These are phyloP conservation scores for Aphyosemion australe DNA, from an alignment of 2,113 vertebrate species.

Conservation along the genomic window DNA sequence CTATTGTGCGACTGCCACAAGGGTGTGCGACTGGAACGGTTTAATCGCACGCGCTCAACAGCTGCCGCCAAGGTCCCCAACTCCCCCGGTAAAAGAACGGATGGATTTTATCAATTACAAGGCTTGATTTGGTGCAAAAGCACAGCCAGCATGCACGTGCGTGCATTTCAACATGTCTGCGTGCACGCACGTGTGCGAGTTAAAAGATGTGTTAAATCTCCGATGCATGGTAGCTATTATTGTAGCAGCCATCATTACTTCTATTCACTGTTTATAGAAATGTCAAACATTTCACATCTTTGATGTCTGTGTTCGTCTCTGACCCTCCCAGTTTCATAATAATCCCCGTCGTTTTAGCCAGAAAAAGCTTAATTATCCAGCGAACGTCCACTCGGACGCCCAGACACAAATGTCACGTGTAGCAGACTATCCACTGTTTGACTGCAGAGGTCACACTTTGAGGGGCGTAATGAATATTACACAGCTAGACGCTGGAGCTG, in stretches of 20 bases:
- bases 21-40: conserved; percentile 64
- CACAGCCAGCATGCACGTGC: conserved; percentile 38
- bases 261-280: conserved; percentile 65
- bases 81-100: conserved; percentile 67
- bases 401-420: conserved; percentile 62
- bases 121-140: conserved; percentile 68
- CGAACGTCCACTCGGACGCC: conserved; percentile 51
- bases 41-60: conserved; percentile 74
- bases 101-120: conserved; percentile 70
- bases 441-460: conserved; percentile 70
- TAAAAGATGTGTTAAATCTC: conserved; percentile 4
- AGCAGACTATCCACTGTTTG: conserved; percentile 57
- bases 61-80: conserved; percentile 68
- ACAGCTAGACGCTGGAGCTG: conserved; percentile 62
- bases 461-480: conserved; percentile 68
- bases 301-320: conserved; percentile 57
- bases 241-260: conserved; percentile 59
- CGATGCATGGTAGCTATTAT: conserved; percentile 70
- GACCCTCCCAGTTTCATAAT: conserved; percentile 43
- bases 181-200: background rate
- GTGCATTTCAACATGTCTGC: conserved; percentile 32
- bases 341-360: conserved; percentile 22
- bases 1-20: conserved; percentile 74
- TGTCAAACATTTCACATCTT: conserved; percentile 69
- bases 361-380: conserved; percentile 53